Base-by-base conservation (phyloP, 2,888 invertebrate genomes). In the Cephus rjabovi region DNA sequence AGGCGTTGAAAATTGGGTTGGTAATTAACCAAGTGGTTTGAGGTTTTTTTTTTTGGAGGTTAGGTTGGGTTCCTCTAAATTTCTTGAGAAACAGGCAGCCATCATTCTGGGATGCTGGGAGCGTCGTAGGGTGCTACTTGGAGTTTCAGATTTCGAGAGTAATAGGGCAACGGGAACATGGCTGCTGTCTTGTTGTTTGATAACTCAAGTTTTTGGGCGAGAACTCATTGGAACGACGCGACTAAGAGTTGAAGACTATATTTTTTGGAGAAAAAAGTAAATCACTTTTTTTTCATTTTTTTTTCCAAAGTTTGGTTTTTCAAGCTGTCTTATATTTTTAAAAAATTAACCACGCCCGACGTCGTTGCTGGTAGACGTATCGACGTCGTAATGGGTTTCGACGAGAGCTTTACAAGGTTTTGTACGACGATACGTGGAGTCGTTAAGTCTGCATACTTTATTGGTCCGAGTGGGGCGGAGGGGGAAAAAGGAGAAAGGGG, bases 391-490 rank as follows among this genome's bases (percentile, higher is more conserved):
- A 56, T 56, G 56, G 23, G 6, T 23, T 56, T 15, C 23, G 56
- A 56, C 56, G 9, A 23, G 56, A 56, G 23, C 56, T 56, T 56
- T 15, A 9, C 56, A 56, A 56, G 23, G 23, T 56, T 23, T 9
- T 9, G 9, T 56, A 56, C 23, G 56, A 56, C 9, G 15, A 23
- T 23, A 56, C 56, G 56, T 23, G 9, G 23, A 23, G 15, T 40
- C 6, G 56, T 56, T 23, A 2, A 23, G 56, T 56, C 56, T 56
- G 56, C 23, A 56, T 56, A 23, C 23, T 56, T 56, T 56, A 80
- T 79, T 82, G 82, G 80, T 80, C 77, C 71, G 34, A 40, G 40
- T 74, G 34, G 69, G 69, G 34, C 75, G 34, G 73, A 77, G 69
- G 74, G 69, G 15, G 40, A 69, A 34, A 34, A 71, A 1, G 37